Evolutionary conservation across 2,888 invertebrate species (phyloP).

Genomic region (Dryocosmus kuriphilus): DNA sequence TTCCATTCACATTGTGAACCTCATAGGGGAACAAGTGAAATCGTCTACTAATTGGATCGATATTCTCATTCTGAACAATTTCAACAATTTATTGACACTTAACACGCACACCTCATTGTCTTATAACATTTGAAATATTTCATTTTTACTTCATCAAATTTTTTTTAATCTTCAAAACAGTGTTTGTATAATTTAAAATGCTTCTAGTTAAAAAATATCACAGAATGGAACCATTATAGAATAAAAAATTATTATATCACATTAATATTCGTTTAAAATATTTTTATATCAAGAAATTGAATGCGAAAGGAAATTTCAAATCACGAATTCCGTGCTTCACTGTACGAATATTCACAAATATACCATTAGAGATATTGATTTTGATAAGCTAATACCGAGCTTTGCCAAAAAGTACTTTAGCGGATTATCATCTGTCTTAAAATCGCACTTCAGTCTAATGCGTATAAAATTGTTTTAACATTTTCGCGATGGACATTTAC

Average conservation of each 20-base stretch:
- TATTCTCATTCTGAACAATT: background rate
- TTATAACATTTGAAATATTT: background rate
- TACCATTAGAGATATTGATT: background rate
- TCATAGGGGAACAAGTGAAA: background rate
- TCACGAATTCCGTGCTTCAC: too few relatives aligned
- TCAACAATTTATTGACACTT: background rate
- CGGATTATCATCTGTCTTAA: background rate
- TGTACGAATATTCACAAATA: too few relatives aligned
- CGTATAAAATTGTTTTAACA: too few relatives aligned
- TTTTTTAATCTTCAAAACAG: too few relatives aligned
- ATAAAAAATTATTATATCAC: too few relatives aligned
- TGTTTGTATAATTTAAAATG: too few relatives aligned
- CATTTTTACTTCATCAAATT: background rate
- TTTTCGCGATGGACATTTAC: too few relatives aligned
- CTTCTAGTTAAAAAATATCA: too few relatives aligned
- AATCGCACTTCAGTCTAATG: background rate
- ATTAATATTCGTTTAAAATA: too few relatives aligned
- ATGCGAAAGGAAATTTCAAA: too few relatives aligned
- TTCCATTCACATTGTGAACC: background rate
- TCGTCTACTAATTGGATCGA: constrained; percentile 23
- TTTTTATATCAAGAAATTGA: background rate
- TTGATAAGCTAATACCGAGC: background rate
- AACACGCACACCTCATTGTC: background rate
- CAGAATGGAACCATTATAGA: too few relatives aligned
- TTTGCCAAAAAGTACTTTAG: background rate